phyloP scores from a whole-genome alignment of 2,888 invertebrate genomes.

The Lasiommata megera region DNA sequence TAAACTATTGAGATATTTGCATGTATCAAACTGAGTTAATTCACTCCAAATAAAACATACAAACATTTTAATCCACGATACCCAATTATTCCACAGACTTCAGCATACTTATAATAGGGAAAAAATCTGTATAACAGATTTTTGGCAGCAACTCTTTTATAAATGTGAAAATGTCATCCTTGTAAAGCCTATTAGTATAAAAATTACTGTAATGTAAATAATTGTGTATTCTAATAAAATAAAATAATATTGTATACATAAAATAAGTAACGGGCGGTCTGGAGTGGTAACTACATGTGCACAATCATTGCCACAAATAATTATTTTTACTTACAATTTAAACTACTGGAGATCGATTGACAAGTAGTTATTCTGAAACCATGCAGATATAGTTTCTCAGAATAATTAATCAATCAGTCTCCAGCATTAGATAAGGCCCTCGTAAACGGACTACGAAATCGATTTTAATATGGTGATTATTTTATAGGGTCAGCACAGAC shows the following conservation, averaged over 20 bases:
- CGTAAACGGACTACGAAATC: not conserved
- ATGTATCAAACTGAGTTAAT: too few relatives aligned
- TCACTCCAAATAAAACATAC: too few relatives aligned
- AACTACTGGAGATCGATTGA: conserved; percentile 1
- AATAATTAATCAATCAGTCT: not conserved
- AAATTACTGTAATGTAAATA: conserved; percentile 10
- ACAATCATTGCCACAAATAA: conserved; percentile 19
- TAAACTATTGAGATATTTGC: too few relatives aligned
- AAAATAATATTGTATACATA: conserved; percentile 17
- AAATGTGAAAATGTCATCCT: conserved; percentile 4
- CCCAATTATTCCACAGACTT: not conserved
- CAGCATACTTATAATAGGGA: not conserved
- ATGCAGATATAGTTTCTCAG: not conserved
- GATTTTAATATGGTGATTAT: not conserved
- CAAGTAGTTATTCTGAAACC: not conserved
- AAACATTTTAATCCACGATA: too few relatives aligned
- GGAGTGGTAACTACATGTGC: conserved; percentile 34
- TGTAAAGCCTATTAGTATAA: not conserved
- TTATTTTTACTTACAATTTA: not conserved
- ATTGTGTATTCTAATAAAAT: conserved; percentile 20
- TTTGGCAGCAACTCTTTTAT: not conserved
- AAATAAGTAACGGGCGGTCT: conserved; percentile 34
- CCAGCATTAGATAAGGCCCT: not conserved
- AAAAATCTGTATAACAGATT: not conserved
- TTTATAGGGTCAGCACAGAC: too few relatives aligned